Evolutionary conservation across 2,113 vertebrate species (phyloP).

Genomic region (Dasyurus viverrinus): DNA sequence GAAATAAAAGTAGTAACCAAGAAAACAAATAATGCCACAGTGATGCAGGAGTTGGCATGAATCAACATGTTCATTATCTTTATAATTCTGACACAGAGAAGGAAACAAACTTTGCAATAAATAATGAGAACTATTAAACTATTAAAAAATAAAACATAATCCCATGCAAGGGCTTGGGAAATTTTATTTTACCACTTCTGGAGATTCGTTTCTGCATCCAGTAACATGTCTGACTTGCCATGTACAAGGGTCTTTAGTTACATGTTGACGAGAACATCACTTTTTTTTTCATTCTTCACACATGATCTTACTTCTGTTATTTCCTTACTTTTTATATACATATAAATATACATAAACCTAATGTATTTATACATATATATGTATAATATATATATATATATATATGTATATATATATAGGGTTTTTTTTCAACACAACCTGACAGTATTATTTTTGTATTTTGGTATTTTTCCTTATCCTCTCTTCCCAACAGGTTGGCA

Average conservation of each 20-base stretch:
- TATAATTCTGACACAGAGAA: neutral
- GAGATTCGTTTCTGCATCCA: neutral
- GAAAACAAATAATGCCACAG: neutral
- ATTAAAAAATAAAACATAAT: neutral
- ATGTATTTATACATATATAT: no score
- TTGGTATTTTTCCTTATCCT: neutral
- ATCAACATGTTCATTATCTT: conserved; percentile 26
- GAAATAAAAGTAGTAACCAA: conserved; percentile 34
- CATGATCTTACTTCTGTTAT: neutral
- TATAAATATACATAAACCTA: no score
- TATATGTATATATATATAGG: no score
- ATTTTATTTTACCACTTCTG: neutral
- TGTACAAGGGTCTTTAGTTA: conserved; percentile 7
- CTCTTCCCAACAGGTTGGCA: neutral
- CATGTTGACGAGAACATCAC: neutral
- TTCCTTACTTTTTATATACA: neutral
- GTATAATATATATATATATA: no score
- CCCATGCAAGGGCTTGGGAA: neutral
- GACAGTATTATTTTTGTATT: neutral
- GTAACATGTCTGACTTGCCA: neutral
- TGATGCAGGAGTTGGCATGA: conserved; percentile 40
- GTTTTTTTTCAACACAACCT: neutral
- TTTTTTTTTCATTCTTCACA: neutral
- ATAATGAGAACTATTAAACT: neutral
- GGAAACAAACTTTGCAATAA: neutral